Evolutionary conservation across 1,140 invertebrate species (phyloP).

Genomic region (Rhopalosiphum maidis): DNA sequence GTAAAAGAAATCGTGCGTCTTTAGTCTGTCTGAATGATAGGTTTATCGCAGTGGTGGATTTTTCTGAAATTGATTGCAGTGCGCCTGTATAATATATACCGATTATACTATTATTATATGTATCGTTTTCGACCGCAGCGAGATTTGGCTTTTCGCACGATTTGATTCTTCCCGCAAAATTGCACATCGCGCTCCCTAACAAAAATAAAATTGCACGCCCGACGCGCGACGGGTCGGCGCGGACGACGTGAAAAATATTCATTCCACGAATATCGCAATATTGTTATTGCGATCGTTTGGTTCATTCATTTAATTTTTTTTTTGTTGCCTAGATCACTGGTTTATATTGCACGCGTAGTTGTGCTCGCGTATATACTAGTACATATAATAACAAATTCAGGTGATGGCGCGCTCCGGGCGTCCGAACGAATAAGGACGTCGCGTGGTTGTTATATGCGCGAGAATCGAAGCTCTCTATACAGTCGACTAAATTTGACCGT

Average conservation of each 20-base stretch:
- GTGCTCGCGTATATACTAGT: not conserved
- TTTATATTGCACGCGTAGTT: not conserved
- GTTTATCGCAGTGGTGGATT: not conserved
- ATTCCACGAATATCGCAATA: not conserved
- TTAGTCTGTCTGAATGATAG: not conserved
- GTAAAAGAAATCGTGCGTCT: not conserved
- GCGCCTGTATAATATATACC: not conserved
- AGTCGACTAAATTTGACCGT: no score
- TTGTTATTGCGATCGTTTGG: not conserved
- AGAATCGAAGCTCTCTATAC: no score
- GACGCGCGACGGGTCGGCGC: no score
- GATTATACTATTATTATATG: not conserved
- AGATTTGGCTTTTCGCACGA: not conserved
- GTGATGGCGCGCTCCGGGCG: no score
- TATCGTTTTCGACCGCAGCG: not conserved
- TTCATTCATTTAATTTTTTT: not conserved
- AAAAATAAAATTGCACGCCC: not conserved
- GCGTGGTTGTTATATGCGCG: no score
- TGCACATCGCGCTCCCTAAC: not conserved
- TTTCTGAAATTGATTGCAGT: not conserved
- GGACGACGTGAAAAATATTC: not conserved
- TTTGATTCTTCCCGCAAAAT: not conserved
- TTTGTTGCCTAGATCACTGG: not conserved
- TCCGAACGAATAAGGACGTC: no score
- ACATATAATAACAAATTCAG: no score